Evolutionary conservation across 2,888 invertebrate genomes (phyloP).

Genomic region (Molorchus minor): DNA sequence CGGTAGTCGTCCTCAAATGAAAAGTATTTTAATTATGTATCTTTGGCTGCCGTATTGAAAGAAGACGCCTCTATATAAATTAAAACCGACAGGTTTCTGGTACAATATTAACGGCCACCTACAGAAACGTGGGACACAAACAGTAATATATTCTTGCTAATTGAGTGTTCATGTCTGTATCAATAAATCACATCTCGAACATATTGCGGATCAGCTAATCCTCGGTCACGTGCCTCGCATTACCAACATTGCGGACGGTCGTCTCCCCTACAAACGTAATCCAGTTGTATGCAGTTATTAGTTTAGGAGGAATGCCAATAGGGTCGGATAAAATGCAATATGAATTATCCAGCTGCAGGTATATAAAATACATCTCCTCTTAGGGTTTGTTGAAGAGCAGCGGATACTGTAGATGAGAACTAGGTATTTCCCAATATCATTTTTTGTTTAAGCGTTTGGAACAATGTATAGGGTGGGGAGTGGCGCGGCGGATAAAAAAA

Average conservation of each 20-base stretch:
- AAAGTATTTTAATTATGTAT: too few species aligned
- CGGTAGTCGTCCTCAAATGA: too few species aligned
- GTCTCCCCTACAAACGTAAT: slow-evolving; percentile 47
- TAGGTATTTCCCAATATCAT: too few species aligned
- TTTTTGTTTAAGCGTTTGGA: too few species aligned
- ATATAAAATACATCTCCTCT: slow-evolving; percentile 7
- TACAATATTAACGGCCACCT: background rate
- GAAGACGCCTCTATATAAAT: too few species aligned
- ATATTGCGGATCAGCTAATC: slow-evolving; percentile 57
- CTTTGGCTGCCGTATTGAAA: too few species aligned
- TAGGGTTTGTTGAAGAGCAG: background rate
- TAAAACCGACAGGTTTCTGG: too few species aligned
- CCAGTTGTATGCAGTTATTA: slow-evolving; percentile 54
- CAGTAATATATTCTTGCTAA: slow-evolving; percentile 47
- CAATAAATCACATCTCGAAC: slow-evolving; percentile 58
- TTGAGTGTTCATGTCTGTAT: slow-evolving; percentile 59
- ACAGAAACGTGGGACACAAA: slow-evolving; percentile 11
- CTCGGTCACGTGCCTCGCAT: slow-evolving; percentile 57
- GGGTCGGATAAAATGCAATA: slow-evolving; percentile 16
- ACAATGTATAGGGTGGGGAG: too few species aligned
- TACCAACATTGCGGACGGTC: slow-evolving; percentile 52
- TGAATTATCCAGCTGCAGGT: slow-evolving; percentile 15
- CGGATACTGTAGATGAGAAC: too few species aligned
- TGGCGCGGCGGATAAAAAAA: too few species aligned
- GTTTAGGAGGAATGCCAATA: slow-evolving; percentile 38